Conservation (phyloP, 2,888 invertebrate genomes). For the Spodoptera littoralis region DNA sequence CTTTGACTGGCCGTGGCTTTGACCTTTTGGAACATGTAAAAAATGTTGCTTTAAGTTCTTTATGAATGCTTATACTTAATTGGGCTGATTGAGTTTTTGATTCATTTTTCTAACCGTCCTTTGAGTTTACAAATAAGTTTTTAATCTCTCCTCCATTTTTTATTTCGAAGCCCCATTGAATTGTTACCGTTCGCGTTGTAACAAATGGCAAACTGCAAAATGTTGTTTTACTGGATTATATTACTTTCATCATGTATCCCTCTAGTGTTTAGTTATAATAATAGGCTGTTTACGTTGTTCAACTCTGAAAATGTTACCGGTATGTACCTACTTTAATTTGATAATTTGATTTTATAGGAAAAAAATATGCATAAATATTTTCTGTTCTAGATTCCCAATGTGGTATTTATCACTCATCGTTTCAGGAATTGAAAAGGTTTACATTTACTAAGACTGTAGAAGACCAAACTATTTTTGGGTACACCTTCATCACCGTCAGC, state of each 20-base stretch:
- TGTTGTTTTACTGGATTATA: slow-evolving; percentile 16
- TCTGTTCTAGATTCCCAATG: slow-evolving; percentile 33
- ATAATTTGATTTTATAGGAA: too few relatives aligned
- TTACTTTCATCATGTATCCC: slow-evolving; percentile 17
- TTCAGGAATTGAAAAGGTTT: slow-evolving; percentile 10
- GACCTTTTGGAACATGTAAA: too few relatives aligned
- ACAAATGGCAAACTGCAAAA: slow-evolving; percentile 8
- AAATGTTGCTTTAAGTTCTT: too few relatives aligned
- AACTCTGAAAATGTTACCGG: slow-evolving; percentile 34
- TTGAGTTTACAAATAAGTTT: too few relatives aligned
- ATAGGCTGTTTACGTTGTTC: slow-evolving; percentile 39
- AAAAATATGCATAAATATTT: background rate
- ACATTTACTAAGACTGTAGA: background rate
- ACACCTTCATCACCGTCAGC: slow-evolving; percentile 14
- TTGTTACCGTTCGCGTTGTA: slow-evolving; percentile 1
- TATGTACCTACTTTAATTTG: slow-evolving; percentile 12
- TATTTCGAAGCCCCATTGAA: slow-evolving; percentile 44
- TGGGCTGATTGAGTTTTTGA: too few relatives aligned
- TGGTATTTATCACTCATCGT: background rate
- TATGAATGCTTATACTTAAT: too few relatives aligned
- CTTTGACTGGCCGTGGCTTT: too few relatives aligned
- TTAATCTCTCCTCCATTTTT: background rate
- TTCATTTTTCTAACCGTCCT: too few relatives aligned
- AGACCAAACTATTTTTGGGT: background rate
- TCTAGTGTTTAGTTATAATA: slow-evolving; percentile 36